Base-by-base conservation (phyloP, 2,113 vertebrate species). In the Crypturellus undulatus region DNA sequence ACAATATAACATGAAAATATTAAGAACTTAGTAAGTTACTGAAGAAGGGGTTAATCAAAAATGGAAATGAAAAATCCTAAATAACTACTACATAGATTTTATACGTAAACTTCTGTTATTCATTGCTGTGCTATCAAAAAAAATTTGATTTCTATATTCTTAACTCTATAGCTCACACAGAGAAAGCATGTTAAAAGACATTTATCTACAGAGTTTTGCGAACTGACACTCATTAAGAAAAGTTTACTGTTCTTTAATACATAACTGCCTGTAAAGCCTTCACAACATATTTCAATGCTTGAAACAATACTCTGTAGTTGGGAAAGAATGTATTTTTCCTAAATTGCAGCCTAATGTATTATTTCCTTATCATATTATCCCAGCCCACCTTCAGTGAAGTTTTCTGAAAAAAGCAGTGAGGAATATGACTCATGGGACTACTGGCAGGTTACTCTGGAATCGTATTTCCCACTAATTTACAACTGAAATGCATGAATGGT, bases 391-490 rank as follows among this genome's bases (percentile, higher is more conserved):
- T 47, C 79, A 60, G 19, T 64, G 12, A 83, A 38, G 68, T 47
- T 79, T 91, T 80, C 22, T 32, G 64, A 60, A 84, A 91, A 91
- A 89, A 85, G 19, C 67, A 91, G 34, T 3, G 5, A 64, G 56
- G 67, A 81, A 85, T 25, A 17, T 49, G 64, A 81, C 72, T 79
- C 72, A 40, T 14, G 82, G 47, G 82, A 68, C 42, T 73, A 81
- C 26, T 60, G 1, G 1, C 2, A 11, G 18, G 65, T 90, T 62
- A 90, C 28, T 78, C 68, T 71, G n/a, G 62, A 51, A 86, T 90
- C 4, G 13, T 40, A 86, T 60, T 90, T 94, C 83, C 79, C 65
- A 79, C 86, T 93, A 72, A 88, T 69, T 93, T 90, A 93, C 56
- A 84, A 52, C 1, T 75, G n/a, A 96, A 90, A 90, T 42, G 43